Evolutionary conservation across 2,113 vertebrate species (phyloP), one percentile per base, ranked within the genome.

Genomic region (Anthoscopus minutus): DNA sequence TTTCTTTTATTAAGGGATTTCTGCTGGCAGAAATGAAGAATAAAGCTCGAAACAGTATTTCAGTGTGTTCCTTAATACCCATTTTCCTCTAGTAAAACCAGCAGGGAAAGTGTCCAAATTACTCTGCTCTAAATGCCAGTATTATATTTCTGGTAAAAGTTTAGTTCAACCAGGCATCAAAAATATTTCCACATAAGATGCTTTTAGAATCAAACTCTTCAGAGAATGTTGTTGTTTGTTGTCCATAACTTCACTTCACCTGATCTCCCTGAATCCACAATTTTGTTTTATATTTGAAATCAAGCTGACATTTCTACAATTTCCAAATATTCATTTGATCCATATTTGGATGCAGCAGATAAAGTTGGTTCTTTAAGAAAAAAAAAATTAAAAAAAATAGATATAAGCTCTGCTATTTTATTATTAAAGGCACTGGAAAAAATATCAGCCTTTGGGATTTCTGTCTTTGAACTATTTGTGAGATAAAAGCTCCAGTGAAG

Each of bases 101-200:
- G 97, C 96, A 79, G 97, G 98, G 96, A 98, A 96, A 88, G 96
- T 97, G 98, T 98, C 98, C 97, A 97, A 96, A 95, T 94, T 95
- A 97, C 91, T 58, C 88, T 71, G 89, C 96, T 95, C 94, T 97
- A 97, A 98, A 98, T 94, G 94, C 97, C 93, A 89, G 93, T 96
- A 93, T 95, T 88, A 89, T 86, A 96, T 97, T 97, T 98, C 97
- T 79, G 90, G 83, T 89, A 85, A 92, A 94, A 96, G 76, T 66
- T 64, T 47, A 81, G 53, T 79, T 79, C 87, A 90, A 77, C 67
- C 71, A 65, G 53, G 95, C 93, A 95, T 81, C 93, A 66, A 50
- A 91, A 93, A 91, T 91, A 94, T 83, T 96, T 96, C 88, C 93
- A 92, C 65, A n/a, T 33, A 92, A 76, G 81, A 88, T 66, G 82